Evolutionary conservation across 2,888 invertebrate genomes (phyloP).

Genomic region (Lobophora halterata): DNA sequence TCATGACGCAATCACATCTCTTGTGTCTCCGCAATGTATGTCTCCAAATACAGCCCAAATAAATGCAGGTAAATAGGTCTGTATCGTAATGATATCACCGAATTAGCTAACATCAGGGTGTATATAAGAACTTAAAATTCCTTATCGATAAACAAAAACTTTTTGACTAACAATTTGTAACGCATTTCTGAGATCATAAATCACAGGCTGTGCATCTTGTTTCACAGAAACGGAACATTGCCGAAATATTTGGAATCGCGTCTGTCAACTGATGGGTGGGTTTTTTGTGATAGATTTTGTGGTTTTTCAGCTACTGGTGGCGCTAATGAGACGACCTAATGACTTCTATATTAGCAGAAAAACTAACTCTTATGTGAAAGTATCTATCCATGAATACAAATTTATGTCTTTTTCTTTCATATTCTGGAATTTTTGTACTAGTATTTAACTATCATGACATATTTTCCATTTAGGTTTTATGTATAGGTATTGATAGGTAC

Average conservation of each 20-base stretch:
- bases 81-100: constrained; percentile 23
- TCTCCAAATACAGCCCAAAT: constrained; percentile 47
- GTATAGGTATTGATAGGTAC: too few species aligned
- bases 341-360: constrained; percentile 20
- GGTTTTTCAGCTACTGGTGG: constrained; percentile 42
- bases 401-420: too few species aligned
- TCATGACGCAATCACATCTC: constrained; percentile 62
- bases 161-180: constrained; percentile 71
- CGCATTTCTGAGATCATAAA: constrained; percentile 63
- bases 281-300: constrained; percentile 63
- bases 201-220: constrained; percentile 66
- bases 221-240: constrained; percentile 69
- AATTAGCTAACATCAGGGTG: constrained; percentile 29
- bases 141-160: constrained; percentile 50
- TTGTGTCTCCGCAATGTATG: constrained; percentile 60
- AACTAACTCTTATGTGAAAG: too few species aligned
- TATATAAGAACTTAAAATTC: constrained; percentile 39
- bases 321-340: constrained; percentile 62
- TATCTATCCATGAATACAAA: too few species aligned
- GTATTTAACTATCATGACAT: too few species aligned
- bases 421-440: too few species aligned
- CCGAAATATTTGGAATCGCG: constrained; percentile 73
- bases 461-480: too few species aligned
- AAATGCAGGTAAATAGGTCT: constrained; percentile 33
- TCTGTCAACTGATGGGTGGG: constrained; percentile 64